These are phyloP conservation scores for Druon quercuslanigerum DNA, from an alignment of 1,140 invertebrate species.

Conservation along the genomic window DNA sequence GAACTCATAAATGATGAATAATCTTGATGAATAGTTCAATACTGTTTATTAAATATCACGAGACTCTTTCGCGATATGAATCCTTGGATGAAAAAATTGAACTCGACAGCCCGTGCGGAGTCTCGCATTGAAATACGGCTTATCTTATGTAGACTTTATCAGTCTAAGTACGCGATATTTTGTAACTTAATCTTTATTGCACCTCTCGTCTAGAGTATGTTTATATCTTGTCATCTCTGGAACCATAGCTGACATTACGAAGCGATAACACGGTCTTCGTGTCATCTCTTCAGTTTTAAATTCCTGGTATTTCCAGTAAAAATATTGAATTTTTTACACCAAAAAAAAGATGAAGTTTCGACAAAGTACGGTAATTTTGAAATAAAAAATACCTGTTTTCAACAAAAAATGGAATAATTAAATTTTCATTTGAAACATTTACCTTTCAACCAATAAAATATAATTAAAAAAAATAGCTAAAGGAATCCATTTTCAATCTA, in stretches of 20 bases:
- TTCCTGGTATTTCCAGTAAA: no score
- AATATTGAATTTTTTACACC: no score
- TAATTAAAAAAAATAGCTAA: no score
- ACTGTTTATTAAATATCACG: not conserved
- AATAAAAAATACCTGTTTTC: no score
- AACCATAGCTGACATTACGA: constrained; percentile 3
- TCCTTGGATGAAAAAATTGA: not conserved
- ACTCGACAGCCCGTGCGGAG: not conserved
- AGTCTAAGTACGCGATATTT: constrained; percentile 15
- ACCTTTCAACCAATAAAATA: no score
- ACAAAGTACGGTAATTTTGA: no score
- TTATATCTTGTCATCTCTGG: not conserved
- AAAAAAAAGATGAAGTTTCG: no score
- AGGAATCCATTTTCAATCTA: no score
- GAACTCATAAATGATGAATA: no score
- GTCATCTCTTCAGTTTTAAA: not conserved
- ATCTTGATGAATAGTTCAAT: not conserved
- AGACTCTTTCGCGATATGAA: not conserved
- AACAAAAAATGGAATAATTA: no score
- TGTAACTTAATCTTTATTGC: constrained; percentile 25
- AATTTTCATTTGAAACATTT: no score
- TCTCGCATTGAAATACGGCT: not conserved
- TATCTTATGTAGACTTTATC: constrained; percentile 7
- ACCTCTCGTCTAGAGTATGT: constrained; percentile 12
- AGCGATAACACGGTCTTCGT: constrained; percentile 4